Base-by-base conservation (phyloP, 1,140 invertebrate species). In the Gryllus bimaculatus region DNA sequence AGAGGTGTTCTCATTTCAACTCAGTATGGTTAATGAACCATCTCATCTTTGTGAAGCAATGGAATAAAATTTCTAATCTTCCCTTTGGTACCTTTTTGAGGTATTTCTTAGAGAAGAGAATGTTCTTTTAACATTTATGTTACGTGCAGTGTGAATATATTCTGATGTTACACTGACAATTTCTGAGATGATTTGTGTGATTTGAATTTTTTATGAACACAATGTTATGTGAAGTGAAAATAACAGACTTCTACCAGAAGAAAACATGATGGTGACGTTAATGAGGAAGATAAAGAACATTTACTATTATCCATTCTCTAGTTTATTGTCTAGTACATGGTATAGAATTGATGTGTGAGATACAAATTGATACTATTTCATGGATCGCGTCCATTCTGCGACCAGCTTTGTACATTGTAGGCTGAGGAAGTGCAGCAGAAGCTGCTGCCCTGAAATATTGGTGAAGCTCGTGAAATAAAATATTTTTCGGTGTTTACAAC, bases 291-390 rank as follows among this genome's bases (percentile, higher is more conserved):
- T 66, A 66, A 13, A 18, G 54, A 66, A 66, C 54, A 13, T 66
- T 66, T 66, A 66, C 10, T 66, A 66, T 66, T 66, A 66, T 66
- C 54, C 18, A 66, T 66, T 18, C 10, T 66, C 54, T 66, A 66
- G 54, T 66, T 66, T 66, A 66, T 66, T 66, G 54, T 66, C 54
- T 66, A 66, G 54, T 66, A 66, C 54, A 18, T 66, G 54, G 18
- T 66, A 66, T 66, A 66, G 54, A 66, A 66, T 66, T 66, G 54
- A 66, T 66, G 54, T 66, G 54, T 66, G 54, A 66, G 54, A 66
- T 13, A 66, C 54, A 66, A 66, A 18, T 39, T 39, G 26, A 39
- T 39, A 39, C 26, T 39, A 39, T 66, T 66, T 66, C 54, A 66
- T 13, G 54, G 54, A 66, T 66, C 54, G 54, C 54, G 54, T 13